Percentiles rank a stretch among this genome's conserved stretches.
These are phyloP conservation scores for Corapipo altera DNA, from an alignment of 2,113 vertebrate genomes.

Conservation along the genomic window DNA sequence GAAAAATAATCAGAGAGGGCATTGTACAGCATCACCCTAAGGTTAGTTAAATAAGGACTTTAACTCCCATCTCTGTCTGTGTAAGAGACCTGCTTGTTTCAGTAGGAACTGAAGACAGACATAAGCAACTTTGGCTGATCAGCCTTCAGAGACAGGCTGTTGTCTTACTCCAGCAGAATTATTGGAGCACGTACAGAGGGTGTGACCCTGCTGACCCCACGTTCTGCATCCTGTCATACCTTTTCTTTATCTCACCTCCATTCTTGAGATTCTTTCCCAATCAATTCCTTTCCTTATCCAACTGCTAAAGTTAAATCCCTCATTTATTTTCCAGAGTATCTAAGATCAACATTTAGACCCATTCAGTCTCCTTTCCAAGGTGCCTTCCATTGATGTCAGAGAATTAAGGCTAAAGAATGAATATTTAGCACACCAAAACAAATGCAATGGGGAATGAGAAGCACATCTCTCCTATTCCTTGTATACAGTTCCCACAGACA, in stretches of 20 bases:
- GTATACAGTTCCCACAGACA: neutral
- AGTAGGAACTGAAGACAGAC: neutral
- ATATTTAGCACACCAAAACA: neutral
- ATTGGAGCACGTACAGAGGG: neutral
- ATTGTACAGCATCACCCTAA: neutral
- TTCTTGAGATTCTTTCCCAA: conserved; percentile 46
- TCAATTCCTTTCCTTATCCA: neutral
- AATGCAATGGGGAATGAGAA: neutral
- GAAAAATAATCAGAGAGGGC: neutral
- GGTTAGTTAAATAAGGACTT: conserved; percentile 8
- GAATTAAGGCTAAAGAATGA: neutral
- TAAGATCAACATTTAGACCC: neutral
- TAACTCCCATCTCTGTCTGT: neutral
- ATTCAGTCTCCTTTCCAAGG: neutral
- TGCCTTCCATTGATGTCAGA: neutral
- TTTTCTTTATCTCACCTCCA: conserved; percentile 39
- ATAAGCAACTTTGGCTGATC: neutral
- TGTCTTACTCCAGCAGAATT: neutral
- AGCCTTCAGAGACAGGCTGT: neutral
- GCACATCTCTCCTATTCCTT: neutral
- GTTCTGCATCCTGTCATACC: neutral
- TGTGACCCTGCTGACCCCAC: neutral
- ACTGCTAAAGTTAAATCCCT: neutral
- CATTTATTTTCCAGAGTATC: neutral
- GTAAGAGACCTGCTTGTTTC: neutral